Percentiles rank a stretch among this genome's conserved stretches.
Evolutionary conservation across 2,888 invertebrate genomes (phyloP).

Genomic region (Aphelenchoides bicaudatus): DNA sequence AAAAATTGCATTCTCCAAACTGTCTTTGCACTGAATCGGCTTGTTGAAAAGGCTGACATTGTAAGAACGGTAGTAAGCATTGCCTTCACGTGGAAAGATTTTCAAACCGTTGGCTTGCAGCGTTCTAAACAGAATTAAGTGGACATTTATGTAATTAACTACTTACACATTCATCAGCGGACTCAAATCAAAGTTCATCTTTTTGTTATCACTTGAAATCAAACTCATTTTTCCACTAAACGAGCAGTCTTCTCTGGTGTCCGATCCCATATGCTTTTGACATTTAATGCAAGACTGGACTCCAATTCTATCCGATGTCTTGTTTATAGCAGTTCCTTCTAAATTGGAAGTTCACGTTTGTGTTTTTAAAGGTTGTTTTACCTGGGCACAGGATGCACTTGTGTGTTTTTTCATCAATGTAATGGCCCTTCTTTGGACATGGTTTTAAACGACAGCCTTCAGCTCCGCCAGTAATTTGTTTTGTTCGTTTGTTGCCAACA

Average conservation of each 20-base stretch:
- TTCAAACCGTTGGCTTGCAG: constrained; percentile 61
- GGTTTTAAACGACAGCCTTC: constrained; percentile 65
- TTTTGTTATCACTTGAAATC: constrained; percentile 25
- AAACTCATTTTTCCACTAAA: constrained; percentile 57
- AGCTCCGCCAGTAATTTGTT: constrained; percentile 63
- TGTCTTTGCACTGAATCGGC: constrained; percentile 41
- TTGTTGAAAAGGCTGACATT: constrained; percentile 48
- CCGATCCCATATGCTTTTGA: constrained; percentile 45
- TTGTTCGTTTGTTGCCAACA: constrained; percentile 52
- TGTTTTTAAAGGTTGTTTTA: neutral
- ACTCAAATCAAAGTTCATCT: constrained; percentile 46
- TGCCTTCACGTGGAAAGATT: constrained; percentile 59
- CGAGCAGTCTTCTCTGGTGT: constrained; percentile 55
- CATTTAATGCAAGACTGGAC: constrained; percentile 39
- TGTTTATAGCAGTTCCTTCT: constrained; percentile 55
- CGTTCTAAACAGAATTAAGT: constrained; percentile 51
- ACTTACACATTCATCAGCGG: constrained; percentile 30
- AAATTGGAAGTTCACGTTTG: no score
- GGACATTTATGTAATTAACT: neutral
- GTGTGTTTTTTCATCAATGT: constrained; percentile 60
- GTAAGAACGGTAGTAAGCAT: constrained; percentile 55
- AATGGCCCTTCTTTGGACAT: constrained; percentile 63
- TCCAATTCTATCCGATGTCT: constrained; percentile 37
- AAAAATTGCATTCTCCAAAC: constrained; percentile 22
- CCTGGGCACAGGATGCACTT: neutral